Base-by-base conservation (phyloP, 2,797 vertebrate species). In the Pseudotriccus pelzelni region DNA sequence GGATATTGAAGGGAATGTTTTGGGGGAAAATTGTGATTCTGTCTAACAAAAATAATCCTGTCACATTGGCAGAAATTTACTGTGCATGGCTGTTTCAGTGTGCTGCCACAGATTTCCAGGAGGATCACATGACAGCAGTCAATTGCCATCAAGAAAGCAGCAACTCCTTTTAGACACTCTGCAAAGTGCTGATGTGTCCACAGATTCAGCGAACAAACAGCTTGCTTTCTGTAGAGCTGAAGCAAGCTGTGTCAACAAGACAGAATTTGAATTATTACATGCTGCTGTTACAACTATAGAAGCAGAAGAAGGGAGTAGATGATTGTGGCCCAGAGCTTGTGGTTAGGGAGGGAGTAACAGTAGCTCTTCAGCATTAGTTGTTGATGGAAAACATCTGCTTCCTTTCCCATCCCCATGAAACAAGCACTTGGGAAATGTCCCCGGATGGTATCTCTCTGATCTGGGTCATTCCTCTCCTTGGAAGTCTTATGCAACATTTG, bases 361-460 rank as follows among this genome's bases (percentile, higher is more conserved):
- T 94, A 96, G 93, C 79, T 95, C 89, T 96, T 94, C 91, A 94
- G 64, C 60, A 82, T 89, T 94, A 79, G 90, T 23, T 93, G 88
- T 41, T 97, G 97, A 98, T 96, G 56, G 95, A 96, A 98, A 98
- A 97, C 98, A 98, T 97, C 98, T 98, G 98, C 91, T 97, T 97
- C 72, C 70, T 96, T 96, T 94, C 90, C 68, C 39, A 80, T 92
- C 77, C 60, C 68, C 72, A 84, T 15, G 83, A 93, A 96, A 93
- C 32, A 85, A 30, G 86, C 89, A 92, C 92, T 95, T 95, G 93
- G 91, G 95, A 97, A 97, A 96, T 23, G 76, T 87, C 39, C 79
- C 39, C 8, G 19, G 60, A 90, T 95, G 83, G 52, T 93, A 74
- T 97, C 89, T 64, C 70, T 86, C 70, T 84, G 50, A 94, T 94